These are phyloP conservation scores for Hymenochirus boettgeri DNA, from an alignment of 2,113 vertebrate species.

Conservation along the genomic window DNA sequence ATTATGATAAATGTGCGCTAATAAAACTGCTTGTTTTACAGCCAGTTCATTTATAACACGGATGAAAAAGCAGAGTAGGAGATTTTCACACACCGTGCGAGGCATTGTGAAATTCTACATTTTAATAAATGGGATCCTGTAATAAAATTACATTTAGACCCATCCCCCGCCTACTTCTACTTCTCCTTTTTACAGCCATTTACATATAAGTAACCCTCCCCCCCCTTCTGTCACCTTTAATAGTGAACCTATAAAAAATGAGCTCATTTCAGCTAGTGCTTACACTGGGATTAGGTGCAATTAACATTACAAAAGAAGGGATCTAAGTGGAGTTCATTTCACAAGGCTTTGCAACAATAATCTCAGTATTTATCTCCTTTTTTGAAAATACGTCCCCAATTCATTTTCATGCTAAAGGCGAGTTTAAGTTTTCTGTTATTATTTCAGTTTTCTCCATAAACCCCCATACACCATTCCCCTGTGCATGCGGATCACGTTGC, in stretches of 20 bases:
- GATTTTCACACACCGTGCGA: constrained; percentile 58
- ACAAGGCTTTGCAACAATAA: neutral
- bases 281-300: neutral
- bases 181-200: too few relatives aligned
- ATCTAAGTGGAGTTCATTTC: neutral
- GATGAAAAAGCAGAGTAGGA: constrained; percentile 55
- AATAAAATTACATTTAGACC: too few relatives aligned
- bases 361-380: too few relatives aligned
- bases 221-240: constrained; percentile 15
- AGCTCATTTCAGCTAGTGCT: neutral
- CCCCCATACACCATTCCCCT: neutral
- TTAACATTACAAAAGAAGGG: neutral
- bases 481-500: constrained; percentile 28
- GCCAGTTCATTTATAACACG: constrained; percentile 50
- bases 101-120: neutral
- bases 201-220: constrained; percentile 7
- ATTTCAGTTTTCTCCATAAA: neutral
- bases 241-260: neutral
- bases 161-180: too few relatives aligned
- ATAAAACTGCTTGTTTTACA: constrained; percentile 36
- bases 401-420: too few relatives aligned
- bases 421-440: too few relatives aligned
- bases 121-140: too few relatives aligned
- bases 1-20: constrained; percentile 35
- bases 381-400: too few relatives aligned